Conservation (phyloP, 1,140 invertebrate species). For the Chymomyza costata region DNA sequence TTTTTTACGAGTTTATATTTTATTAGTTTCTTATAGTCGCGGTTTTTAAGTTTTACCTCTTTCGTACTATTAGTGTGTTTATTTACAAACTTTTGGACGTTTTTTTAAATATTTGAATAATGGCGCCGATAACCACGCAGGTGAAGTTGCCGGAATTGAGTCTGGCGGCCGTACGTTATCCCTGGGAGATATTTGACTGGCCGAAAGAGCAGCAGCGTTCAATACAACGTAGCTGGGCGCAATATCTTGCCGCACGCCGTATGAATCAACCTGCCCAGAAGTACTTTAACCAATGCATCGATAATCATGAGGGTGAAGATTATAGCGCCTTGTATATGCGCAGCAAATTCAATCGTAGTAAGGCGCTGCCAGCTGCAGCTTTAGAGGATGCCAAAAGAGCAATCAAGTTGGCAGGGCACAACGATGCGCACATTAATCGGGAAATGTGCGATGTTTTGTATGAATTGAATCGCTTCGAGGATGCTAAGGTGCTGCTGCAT, state of each 20-base stretch:
- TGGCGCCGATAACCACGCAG: too few species aligned
- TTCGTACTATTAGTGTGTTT: too few species aligned
- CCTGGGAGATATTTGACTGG: slow-evolving; percentile 38
- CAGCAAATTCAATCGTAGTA: slow-evolving; percentile 35
- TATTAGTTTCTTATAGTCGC: too few species aligned
- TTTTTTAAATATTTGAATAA: too few species aligned
- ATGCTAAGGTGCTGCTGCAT: slow-evolving; percentile 43
- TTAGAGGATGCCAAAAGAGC: slow-evolving; percentile 22
- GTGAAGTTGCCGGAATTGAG: too few species aligned
- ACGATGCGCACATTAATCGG: slow-evolving; percentile 15
- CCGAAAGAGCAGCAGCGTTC: slow-evolving; percentile 13
- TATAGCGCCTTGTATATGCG: slow-evolving; percentile 22
- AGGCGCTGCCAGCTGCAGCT: slow-evolving; percentile 19
- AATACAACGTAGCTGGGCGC: slow-evolving; percentile 49
- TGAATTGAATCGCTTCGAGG: slow-evolving; percentile 58
- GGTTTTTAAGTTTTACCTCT: too few species aligned
- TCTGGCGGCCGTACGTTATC: too few species aligned
- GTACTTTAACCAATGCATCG: slow-evolving; percentile 40
- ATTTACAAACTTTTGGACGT: too few species aligned
- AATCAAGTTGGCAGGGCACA: neutral
- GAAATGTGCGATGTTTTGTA: slow-evolving; percentile 52
- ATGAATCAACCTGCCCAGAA: slow-evolving; percentile 13
- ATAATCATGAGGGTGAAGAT: neutral
- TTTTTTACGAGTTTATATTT: too few species aligned
- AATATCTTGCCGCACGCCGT: slow-evolving; percentile 16